phyloP scores from a whole-genome alignment of 2,113 vertebrate genomes.

The Lutjanus erythropterus region DNA sequence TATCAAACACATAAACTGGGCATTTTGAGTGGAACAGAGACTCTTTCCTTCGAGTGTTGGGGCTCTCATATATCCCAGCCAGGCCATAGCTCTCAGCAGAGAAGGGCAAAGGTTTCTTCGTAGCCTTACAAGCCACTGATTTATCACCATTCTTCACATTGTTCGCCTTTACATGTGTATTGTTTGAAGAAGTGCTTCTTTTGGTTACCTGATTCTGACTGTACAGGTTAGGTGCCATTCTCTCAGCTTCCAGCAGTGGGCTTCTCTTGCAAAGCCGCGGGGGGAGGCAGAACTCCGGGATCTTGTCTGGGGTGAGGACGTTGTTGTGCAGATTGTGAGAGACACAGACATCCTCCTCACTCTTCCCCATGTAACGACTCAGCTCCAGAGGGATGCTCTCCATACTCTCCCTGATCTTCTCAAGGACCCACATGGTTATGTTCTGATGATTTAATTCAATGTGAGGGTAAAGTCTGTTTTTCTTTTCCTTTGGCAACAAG shows the following conservation, averaged over 20 bases:
- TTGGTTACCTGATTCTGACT: conserved; percentile 14
- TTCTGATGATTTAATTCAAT: not conserved
- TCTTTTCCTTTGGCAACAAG: conserved; percentile 15
- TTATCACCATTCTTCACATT: conserved; percentile 9
- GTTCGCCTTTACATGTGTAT: not conserved
- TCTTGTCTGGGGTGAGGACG: conserved; percentile 85
- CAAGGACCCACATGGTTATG: conserved; percentile 77
- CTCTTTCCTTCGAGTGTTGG: conserved; percentile 85
- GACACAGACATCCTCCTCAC: conserved; percentile 63
- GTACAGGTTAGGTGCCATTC: not conserved
- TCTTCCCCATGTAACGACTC: conserved; percentile 57
- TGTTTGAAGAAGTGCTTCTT: conserved; percentile 8
- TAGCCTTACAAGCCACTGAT: not conserved
- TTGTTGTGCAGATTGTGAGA: conserved; percentile 77
- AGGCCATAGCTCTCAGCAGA: conserved; percentile 76
- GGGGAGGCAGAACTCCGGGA: conserved; percentile 86
- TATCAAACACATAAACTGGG: conserved; percentile 71
- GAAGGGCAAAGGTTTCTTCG: conserved; percentile 64
- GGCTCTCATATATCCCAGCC: conserved; percentile 80
- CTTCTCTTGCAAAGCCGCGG: conserved; percentile 74
- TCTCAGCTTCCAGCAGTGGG: conserved; percentile 26
- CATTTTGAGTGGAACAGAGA: conserved; percentile 82
- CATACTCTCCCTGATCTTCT: conserved; percentile 69
- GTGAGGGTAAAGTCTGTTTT: not conserved
- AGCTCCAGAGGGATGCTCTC: conserved; percentile 73